Conservation (phyloP, 2,113 vertebrate genomes). For the Salvelinus namaycush region DNA sequence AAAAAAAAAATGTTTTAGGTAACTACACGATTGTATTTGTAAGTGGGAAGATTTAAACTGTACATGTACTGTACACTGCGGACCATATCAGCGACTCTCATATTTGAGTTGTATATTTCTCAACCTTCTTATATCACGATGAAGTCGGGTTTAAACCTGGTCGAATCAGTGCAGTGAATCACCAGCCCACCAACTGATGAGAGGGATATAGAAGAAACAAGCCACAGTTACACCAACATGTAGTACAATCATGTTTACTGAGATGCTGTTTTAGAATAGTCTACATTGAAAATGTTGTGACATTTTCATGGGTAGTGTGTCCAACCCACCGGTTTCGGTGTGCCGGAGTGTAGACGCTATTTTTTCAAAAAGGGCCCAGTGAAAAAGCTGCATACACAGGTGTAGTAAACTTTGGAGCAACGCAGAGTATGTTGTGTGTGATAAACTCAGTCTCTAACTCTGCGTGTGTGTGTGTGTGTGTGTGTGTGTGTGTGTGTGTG, state of each 20-base stretch:
- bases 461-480: constrained; percentile 4
- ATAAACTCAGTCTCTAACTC: background rate
- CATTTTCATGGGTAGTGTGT: background rate
- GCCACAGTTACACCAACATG: background rate
- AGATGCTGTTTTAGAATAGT: background rate
- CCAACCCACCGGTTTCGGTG: background rate
- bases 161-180: too few species aligned
- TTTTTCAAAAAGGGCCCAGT: too few species aligned
- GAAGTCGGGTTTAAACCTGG: too few species aligned
- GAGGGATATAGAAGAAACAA: too few species aligned
- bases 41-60: too few species aligned
- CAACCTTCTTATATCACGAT: background rate
- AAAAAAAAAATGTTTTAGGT: background rate
- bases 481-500: constrained; percentile 9
- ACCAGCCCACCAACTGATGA: too few species aligned
- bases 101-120: background rate
- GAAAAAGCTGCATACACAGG: too few species aligned
- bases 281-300: background rate
- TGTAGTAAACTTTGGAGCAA: background rate
- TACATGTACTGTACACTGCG: too few species aligned
- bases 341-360: background rate
- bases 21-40: background rate
- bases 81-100: background rate
- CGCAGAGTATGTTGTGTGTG: background rate
- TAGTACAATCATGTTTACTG: background rate